phyloP scores from a whole-genome alignment of 2,797 vertebrate species.

The Takifugu rubripes region DNA sequence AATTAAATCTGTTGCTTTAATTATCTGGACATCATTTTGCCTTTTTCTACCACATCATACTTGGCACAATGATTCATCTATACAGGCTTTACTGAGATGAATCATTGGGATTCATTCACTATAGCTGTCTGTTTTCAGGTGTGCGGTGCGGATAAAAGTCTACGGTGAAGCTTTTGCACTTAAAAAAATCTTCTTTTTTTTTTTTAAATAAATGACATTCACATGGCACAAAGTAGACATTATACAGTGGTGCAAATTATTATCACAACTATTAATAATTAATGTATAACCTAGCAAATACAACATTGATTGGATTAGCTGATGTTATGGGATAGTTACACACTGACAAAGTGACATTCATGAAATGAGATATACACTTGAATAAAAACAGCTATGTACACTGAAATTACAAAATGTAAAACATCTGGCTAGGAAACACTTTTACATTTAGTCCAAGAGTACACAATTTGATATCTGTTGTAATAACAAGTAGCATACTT shows the following conservation, averaged over 20 bases:
- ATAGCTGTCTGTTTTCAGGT: constrained; percentile 29
- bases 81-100: constrained; percentile 1
- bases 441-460: constrained; percentile 25
- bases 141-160: constrained; percentile 22
- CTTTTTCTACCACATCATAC: no score
- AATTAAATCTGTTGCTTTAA: no score
- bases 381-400: constrained; percentile 24
- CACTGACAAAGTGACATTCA: constrained; percentile 22
- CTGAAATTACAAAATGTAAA: constrained; percentile 18
- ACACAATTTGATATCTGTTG: constrained; percentile 4
- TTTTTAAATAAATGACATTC: constrained; percentile 1
- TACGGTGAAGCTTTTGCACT: constrained; percentile 3
- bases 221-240: constrained; percentile 9
- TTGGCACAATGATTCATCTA: background rate
- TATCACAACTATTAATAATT: constrained; percentile 9
- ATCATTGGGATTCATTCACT: constrained; percentile 49
- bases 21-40: no score
- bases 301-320: constrained; percentile 22
- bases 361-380: constrained; percentile 38
- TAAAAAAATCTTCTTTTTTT: constrained; percentile 6
- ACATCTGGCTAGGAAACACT: constrained; percentile 21
- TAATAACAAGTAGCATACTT: constrained; percentile 17
- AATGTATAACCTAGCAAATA: constrained; percentile 16
- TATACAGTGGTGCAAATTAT: background rate
- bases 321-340: constrained; percentile 23